These are phyloP conservation scores for Gambusia affinis DNA, from an alignment of 2,113 vertebrate genomes.

Conservation along the genomic window DNA sequence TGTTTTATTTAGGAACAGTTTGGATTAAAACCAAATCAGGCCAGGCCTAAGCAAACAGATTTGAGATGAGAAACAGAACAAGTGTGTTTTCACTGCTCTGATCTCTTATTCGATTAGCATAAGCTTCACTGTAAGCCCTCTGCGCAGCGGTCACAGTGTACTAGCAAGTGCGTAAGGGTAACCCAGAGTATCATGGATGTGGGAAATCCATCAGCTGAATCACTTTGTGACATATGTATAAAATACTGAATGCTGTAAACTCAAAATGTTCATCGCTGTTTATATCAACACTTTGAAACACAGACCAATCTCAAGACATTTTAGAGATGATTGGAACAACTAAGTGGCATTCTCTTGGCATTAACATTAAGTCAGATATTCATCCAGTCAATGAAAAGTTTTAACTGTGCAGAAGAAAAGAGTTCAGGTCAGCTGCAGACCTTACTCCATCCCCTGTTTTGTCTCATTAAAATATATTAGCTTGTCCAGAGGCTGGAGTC, in stretches of 20 bases:
- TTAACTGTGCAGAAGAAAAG: slow-evolving; percentile 9
- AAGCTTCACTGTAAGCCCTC: slow-evolving; percentile 53
- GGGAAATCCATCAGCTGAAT: slow-evolving; percentile 8
- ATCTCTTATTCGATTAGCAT: slow-evolving; percentile 57
- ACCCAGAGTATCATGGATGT: background rate
- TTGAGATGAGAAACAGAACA: slow-evolving; percentile 2
- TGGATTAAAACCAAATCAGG: background rate
- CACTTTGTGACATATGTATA: background rate
- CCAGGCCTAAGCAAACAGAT: slow-evolving; percentile 13
- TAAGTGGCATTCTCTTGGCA: slow-evolving; percentile 28
- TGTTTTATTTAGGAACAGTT: background rate
- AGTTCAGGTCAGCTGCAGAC: slow-evolving; percentile 21
- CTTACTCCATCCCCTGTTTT: slow-evolving; percentile 12
- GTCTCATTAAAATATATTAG: slow-evolving; percentile 18
- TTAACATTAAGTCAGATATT: slow-evolving; percentile 36
- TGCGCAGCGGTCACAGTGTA: slow-evolving; percentile 24
- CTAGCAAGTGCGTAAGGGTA: slow-evolving; percentile 6
- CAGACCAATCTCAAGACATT: slow-evolving; percentile 14
- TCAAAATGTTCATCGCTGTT: background rate
- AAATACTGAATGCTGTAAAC: background rate
- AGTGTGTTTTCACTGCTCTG: slow-evolving; percentile 25
- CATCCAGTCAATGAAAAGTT: slow-evolving; percentile 14
- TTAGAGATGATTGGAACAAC: background rate
- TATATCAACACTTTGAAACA: background rate
- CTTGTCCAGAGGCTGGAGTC: slow-evolving; percentile 5